A percentile compares a stretch with the other conserved stretches of the same genome.
Evolutionary conservation across 2,797 vertebrate species (phyloP).

Genomic region (Bradypus variegatus): DNA sequence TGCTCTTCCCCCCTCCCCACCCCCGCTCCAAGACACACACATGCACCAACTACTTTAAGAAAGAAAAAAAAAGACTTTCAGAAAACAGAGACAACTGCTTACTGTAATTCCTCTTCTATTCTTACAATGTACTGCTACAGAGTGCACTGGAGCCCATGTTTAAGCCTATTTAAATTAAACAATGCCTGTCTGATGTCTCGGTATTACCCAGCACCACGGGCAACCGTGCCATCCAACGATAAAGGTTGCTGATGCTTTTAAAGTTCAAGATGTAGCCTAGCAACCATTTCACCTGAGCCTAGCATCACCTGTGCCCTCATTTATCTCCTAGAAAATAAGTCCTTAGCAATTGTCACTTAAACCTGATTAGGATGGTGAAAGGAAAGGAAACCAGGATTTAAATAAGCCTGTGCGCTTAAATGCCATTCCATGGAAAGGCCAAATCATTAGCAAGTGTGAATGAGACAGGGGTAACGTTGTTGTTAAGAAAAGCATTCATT

Average conservation of each 20-base stretch:
- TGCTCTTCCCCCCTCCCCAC: not conserved
- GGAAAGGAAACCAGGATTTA: constrained; percentile 60
- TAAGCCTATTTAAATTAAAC: not conserved
- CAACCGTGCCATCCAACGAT: not conserved
- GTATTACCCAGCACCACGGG: not conserved
- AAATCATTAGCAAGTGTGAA: constrained; percentile 67
- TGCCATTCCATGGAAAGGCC: constrained; percentile 56
- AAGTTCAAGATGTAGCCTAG: constrained; percentile 23
- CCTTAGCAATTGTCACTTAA: constrained; percentile 56
- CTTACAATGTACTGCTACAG: not conserved
- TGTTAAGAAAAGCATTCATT: constrained; percentile 53
- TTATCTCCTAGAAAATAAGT: constrained; percentile 58
- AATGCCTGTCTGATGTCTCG: not conserved
- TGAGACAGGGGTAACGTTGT: constrained; percentile 51
- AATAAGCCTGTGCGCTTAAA: constrained; percentile 62
- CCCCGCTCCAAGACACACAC: not conserved
- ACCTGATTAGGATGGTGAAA: constrained; percentile 65
- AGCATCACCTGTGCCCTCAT: constrained; percentile 52
- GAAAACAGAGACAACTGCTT: not conserved
- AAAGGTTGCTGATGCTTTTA: not conserved
- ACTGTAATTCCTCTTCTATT: not conserved
- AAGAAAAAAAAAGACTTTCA: not conserved
- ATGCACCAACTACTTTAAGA: not conserved
- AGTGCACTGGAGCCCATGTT: not conserved
- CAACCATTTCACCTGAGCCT: constrained; percentile 36